A percentile compares a stretch with the other conserved stretches of the same genome.
phyloP scores from a whole-genome alignment of 2,113 vertebrate genomes.

The human region DNA sequence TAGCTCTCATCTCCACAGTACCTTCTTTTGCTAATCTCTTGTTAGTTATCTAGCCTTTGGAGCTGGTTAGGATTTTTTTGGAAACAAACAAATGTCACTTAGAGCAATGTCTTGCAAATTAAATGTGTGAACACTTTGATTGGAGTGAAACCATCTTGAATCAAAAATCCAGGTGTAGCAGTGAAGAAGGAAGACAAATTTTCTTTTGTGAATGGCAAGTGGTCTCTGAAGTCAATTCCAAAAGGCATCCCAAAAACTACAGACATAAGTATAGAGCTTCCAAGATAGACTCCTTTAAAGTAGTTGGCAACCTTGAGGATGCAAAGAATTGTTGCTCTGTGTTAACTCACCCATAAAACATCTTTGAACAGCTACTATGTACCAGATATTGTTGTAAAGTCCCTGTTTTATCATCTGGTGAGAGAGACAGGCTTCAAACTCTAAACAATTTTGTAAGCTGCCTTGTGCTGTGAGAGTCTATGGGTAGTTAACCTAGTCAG shows the following conservation, averaged over 20 bases:
- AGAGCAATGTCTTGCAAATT: not conserved
- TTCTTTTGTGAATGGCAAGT: not conserved
- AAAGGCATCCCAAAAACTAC: not conserved
- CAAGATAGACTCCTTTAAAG: not conserved
- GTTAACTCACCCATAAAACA: not conserved
- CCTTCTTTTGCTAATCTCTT: not conserved
- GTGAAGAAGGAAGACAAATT: not conserved
- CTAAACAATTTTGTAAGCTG: not conserved
- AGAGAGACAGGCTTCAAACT: not conserved
- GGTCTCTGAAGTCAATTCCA: not conserved
- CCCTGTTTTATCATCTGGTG: not conserved
- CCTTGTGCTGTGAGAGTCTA: not conserved
- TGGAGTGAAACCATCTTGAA: not conserved
- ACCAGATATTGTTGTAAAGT: not conserved
- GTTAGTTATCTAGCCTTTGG: not conserved
- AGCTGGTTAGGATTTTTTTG: not conserved
- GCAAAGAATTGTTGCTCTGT: not conserved
- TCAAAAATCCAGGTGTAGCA: constrained; percentile 5
- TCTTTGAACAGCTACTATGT: not conserved
- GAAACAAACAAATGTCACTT: constrained; percentile 10
- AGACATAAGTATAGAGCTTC: not conserved
- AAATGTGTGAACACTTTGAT: not conserved
- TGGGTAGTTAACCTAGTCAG: not conserved
- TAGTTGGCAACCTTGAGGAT: not conserved
- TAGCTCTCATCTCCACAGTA: not conserved